phyloP scores from a whole-genome alignment of 2,888 invertebrate species.

The Orchesella flavescens region DNA sequence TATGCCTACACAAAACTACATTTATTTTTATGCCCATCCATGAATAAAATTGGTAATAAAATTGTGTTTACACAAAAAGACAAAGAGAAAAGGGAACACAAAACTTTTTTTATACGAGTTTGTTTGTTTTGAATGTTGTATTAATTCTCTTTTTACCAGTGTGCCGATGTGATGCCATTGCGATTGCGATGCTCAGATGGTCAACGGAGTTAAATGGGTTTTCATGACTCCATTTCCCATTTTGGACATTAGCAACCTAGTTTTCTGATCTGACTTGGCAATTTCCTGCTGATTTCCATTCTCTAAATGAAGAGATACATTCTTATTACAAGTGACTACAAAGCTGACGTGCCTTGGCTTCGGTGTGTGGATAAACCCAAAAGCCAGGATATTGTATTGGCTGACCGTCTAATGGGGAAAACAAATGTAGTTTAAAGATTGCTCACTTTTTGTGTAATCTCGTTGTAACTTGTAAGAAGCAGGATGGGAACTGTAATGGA shows the following conservation, averaged over 20 bases:
- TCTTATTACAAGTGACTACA: slow-evolving; percentile 41
- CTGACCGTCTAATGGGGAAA: background rate
- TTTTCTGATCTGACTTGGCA: slow-evolving; percentile 49
- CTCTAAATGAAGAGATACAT: slow-evolving; percentile 39
- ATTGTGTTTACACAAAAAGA: slow-evolving; percentile 4
- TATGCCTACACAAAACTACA: too few species aligned
- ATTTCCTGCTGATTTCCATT: slow-evolving; percentile 44
- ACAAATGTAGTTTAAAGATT: background rate
- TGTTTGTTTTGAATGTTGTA: slow-evolving; percentile 10
- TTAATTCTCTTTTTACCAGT: background rate
- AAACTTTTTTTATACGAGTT: slow-evolving; percentile 4
- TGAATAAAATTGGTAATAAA: slow-evolving; percentile 2
- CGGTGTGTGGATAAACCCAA: background rate
- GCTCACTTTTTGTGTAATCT: too few species aligned
- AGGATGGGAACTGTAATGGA: background rate
- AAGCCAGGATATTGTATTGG: background rate
- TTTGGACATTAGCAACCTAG: slow-evolving; percentile 56
- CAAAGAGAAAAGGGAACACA: slow-evolving; percentile 10
- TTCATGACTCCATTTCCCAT: slow-evolving; percentile 61
- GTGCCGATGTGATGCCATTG: background rate
- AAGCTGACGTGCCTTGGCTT: slow-evolving; percentile 23
- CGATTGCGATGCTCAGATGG: slow-evolving; percentile 33
- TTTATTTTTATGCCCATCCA: background rate
- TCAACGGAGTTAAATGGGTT: slow-evolving; percentile 56
- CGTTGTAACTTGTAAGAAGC: background rate